A percentile compares a stretch with the other conserved stretches of the same genome.
These are phyloP conservation scores for Rhadina sibilatrix DNA, from an alignment of 2,113 vertebrate species.

Conservation along the genomic window DNA sequence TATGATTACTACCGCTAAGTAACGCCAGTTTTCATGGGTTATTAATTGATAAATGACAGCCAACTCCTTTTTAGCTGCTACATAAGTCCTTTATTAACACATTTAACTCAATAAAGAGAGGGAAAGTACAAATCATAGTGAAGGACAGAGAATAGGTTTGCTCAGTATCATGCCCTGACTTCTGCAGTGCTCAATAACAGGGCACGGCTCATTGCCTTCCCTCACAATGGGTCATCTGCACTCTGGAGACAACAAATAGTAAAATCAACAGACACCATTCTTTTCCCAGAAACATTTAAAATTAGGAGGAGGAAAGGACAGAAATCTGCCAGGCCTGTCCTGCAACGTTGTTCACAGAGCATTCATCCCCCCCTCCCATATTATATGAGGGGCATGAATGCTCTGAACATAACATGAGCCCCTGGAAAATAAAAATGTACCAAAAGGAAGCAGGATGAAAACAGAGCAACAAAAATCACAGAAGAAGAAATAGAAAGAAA, in stretches of 20 bases:
- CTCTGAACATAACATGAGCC: not conserved
- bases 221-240: not conserved
- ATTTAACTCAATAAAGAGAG: slow-evolving; percentile 70
- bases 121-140: slow-evolving; percentile 36
- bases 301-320: slow-evolving; percentile 19
- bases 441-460: slow-evolving; percentile 10
- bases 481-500: not conserved
- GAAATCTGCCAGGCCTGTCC: not conserved
- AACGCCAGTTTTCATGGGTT: slow-evolving; percentile 76
- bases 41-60: slow-evolving; percentile 78
- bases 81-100: slow-evolving; percentile 73
- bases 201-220: slow-evolving; percentile 3
- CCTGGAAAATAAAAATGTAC: not conserved
- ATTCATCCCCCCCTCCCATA: not conserved
- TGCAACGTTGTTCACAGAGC: not conserved
- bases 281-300: not conserved
- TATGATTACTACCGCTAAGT: slow-evolving; percentile 67
- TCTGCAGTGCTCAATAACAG: not conserved
- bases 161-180: not conserved
- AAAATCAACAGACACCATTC: not conserved
- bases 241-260: not conserved
- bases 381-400: slow-evolving; percentile 17
- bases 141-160: slow-evolving; percentile 53
- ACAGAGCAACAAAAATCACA: slow-evolving; percentile 1
- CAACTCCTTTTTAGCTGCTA: slow-evolving; percentile 65